Base-by-base conservation (phyloP, 2,888 invertebrate genomes). In the Agrenia bidenticulata region DNA sequence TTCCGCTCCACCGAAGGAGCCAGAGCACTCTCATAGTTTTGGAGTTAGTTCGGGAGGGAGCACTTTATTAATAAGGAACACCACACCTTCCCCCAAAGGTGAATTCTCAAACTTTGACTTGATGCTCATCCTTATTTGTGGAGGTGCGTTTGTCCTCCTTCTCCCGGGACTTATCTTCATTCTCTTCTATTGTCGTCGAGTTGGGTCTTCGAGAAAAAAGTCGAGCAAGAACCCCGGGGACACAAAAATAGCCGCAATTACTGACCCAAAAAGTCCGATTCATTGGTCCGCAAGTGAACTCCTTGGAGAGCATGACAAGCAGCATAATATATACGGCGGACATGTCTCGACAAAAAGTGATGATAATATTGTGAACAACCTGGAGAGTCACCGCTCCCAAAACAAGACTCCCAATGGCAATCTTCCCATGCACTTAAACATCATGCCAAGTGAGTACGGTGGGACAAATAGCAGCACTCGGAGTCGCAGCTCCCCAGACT, bases 261-360 rank as follows among this genome's bases (percentile, higher is more conserved):
- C 75, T 0, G 75, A 75, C 51, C 71, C 75, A 17, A 73, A 75
- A 58, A 73, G 73, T 57, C 75, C 75, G 1, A 75, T 75, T 54
- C 75, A 75, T 37, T 85, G 86, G 85, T 84, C 83, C 32, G 85
- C 85, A 1, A 84, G 84, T 1, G 85, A 85, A 73, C 78, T 85
- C 7, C 77, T 86, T 1, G 83, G 84, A 69, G 84, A 85, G 74
- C 85, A 85, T 74, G 85, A 85, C 76, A 78, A 83, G 51, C 77
- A 84, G 17, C 82, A 83, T 68, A 84, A 83, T 73, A 83, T 84
- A 0, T 77, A 81, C 75, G 73, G 70, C 27, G 73, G 72, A 42
- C 70, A 67, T 56, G 69, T 69, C 17, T 69, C 72, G 5, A 70
- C 73, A 24, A 64, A 69, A 45, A 68, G 70, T 54, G 64, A 69